These are phyloP conservation scores for Oxyura jamaicensis DNA, from an alignment of 2,113 vertebrate genomes.

Conservation along the genomic window DNA sequence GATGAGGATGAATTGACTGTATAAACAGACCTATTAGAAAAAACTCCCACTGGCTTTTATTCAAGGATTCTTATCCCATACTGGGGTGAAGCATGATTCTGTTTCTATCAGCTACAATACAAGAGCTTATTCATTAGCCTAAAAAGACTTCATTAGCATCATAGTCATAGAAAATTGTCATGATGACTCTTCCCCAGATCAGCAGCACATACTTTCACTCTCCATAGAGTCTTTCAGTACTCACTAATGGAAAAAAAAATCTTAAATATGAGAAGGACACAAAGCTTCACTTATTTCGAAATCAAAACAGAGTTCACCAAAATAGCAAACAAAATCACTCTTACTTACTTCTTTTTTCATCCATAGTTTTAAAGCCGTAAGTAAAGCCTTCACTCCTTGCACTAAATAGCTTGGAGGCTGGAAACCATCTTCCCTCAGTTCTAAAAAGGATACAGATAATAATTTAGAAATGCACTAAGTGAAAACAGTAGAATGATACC, in stretches of 20 bases:
- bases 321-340: slow-evolving; percentile 24
- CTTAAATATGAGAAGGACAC: background rate
- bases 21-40: background rate
- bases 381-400: slow-evolving; percentile 95
- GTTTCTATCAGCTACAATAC: background rate
- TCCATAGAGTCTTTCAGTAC: background rate
- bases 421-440: slow-evolving; percentile 92
- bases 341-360: slow-evolving; percentile 92
- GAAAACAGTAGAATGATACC: background rate
- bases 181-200: background rate
- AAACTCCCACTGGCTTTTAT: background rate
- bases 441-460: slow-evolving; percentile 66
- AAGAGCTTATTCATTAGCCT: background rate
- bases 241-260: background rate
- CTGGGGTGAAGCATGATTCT: background rate
- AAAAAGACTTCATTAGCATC: background rate
- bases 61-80: background rate
- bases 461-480: background rate
- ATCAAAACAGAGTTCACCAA: background rate
- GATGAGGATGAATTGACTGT: background rate
- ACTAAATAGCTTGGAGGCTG: slow-evolving; percentile 90
- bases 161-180: background rate
- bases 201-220: background rate
- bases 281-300: background rate
- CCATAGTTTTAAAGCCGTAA: slow-evolving; percentile 92